Evolutionary conservation across 2,888 invertebrate species (phyloP).

Genomic region (Camptogramma bilineatum): DNA sequence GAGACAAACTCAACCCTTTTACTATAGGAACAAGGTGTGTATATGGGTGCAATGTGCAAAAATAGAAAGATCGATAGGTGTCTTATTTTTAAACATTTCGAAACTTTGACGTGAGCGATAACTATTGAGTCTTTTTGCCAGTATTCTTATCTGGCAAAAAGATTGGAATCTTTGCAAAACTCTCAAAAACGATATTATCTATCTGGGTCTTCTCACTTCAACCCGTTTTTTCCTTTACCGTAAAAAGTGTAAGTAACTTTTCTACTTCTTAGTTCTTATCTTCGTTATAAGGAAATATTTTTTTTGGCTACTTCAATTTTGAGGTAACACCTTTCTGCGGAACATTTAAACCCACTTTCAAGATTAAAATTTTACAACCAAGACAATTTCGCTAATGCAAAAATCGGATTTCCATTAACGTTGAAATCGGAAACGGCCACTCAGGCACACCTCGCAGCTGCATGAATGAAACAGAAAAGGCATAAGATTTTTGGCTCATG

Average conservation of each 20-base stretch:
- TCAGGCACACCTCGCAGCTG: constrained; percentile 73
- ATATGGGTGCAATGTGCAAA: constrained; percentile 20
- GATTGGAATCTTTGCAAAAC: neutral
- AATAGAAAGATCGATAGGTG: constrained; percentile 25
- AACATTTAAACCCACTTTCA: constrained; percentile 39
- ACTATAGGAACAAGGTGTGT: constrained; percentile 18
- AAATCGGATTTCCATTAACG: constrained; percentile 75
- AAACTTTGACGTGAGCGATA: constrained; percentile 28
- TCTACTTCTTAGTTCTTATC: constrained; percentile 5
- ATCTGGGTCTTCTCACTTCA: neutral
- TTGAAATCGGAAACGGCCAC: constrained; percentile 78
- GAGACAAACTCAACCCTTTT: constrained; percentile 14
- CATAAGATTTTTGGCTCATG: constrained; percentile 4
- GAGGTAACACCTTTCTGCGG: constrained; percentile 30
- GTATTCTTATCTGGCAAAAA: too few relatives aligned
- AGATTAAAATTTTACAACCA: constrained; percentile 43
- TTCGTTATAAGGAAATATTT: constrained; percentile 5
- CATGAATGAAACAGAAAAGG: constrained; percentile 69
- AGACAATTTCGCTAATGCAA: constrained; percentile 57
- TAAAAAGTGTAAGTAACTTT: constrained; percentile 9
- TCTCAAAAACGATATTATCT: constrained; percentile 1
- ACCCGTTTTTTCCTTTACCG: neutral
- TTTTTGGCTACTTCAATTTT: constrained; percentile 15
- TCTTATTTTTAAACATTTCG: constrained; percentile 32
- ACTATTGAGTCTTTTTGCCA: constrained; percentile 2